Evolutionary conservation across 2,113 vertebrate species (phyloP).

Genomic region (Pseudopipra pipra): DNA sequence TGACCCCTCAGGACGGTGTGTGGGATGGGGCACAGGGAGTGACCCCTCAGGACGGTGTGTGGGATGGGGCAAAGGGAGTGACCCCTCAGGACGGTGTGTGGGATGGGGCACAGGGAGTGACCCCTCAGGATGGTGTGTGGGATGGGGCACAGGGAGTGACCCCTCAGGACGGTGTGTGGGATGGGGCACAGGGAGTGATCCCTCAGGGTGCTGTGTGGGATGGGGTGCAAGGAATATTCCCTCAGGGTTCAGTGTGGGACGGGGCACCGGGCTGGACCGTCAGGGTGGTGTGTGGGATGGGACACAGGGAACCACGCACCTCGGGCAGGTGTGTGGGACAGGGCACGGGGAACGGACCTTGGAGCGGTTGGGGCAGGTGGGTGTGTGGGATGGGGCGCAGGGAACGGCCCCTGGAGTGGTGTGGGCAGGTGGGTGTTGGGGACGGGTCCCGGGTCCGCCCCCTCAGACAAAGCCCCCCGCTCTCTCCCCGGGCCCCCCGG

Average conservation of each 20-base stretch:
- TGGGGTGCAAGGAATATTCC: neutral
- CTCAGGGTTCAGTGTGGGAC: neutral
- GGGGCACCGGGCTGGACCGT: fast-evolving
- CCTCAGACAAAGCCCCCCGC: neutral
- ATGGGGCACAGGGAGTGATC: neutral
- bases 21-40: neutral
- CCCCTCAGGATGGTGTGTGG: too few species aligned
- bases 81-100: neutral
- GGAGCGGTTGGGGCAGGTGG: neutral
- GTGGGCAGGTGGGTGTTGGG: neutral
- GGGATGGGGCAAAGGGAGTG: neutral
- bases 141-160: neutral
- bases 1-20: neutral
- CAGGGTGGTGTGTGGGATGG: fast-evolving
- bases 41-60: too few species aligned
- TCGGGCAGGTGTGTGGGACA: fast-evolving
- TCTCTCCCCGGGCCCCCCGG: neutral
- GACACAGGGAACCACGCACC: neutral
- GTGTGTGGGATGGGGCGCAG: neutral
- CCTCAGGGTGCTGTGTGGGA: neutral
- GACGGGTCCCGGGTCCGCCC: neutral
- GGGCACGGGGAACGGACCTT: neutral
- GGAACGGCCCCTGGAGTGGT: too few species aligned
- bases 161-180: neutral
- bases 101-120: neutral